Base-by-base conservation (phyloP, 1,140 invertebrate species). In the Papilio machaon region DNA sequence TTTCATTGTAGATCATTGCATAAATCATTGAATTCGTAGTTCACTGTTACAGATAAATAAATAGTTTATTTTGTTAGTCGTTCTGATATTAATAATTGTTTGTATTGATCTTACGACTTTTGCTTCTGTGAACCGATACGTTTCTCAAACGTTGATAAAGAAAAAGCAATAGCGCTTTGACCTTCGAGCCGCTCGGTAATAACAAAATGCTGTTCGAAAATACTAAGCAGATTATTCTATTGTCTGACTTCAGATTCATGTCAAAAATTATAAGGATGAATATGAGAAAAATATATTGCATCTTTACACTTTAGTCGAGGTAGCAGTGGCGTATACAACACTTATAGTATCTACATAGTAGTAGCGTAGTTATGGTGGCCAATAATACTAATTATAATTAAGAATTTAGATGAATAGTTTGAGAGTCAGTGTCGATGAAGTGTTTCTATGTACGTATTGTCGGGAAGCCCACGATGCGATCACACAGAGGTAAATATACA, bases 401-500 rank as follows among this genome's bases (percentile, higher is more conserved):
- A 73, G 35, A 43, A 7, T 43, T 19, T 43, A 73, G 15, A 46
- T 43, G 49, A 23, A 76, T 9, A 67, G 54, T 64, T 79, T 79
- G 77, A 79, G 77, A 67, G 38, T 10, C 77, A 46, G 58, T 64
- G 46, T n/a, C n/a, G 30, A 49, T 15, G 77, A 64, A 79, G 54
- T 58, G 54, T 64, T 67, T 9, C 79, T 76, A 78, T 30, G 23
- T 30, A 80, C 46, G 78, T 38, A 13, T 73, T 23, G 80, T 58
- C 47, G 85, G 82, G 83, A 87, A 85, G 82, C 80, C 84, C 84
- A 77, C 79, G 76, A 79, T 79, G 67, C 80, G 73, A 58, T 54
- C 75, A 79, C 79, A 85, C 79, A 81, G 77, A 82, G 60, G 80
- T 84, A 82, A 73, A 80, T 85, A 87, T 85, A 85, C 64, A 73